These are phyloP conservation scores for Peromyscus melanophrys DNA, from an alignment of 2,797 vertebrate species.

Conservation along the genomic window DNA sequence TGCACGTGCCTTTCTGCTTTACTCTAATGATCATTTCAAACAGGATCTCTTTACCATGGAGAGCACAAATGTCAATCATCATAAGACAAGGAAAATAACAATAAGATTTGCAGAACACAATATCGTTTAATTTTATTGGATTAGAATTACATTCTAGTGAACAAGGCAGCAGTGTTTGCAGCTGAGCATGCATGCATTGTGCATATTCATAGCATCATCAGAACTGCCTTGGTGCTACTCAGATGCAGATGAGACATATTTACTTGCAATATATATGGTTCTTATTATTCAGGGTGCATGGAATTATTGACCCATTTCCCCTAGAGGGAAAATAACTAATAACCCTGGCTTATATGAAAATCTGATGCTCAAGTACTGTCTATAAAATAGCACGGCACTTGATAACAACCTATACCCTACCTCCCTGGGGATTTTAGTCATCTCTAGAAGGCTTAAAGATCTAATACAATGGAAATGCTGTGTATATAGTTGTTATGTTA, in stretches of 20 bases:
- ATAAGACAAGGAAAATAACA: slow-evolving; percentile 22
- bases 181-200: background rate
- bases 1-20: background rate
- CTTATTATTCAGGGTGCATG: background rate
- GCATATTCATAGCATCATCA: background rate
- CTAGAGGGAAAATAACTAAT: background rate
- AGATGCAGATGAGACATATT: background rate
- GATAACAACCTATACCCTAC: background rate
- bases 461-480: background rate
- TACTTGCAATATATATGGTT: background rate
- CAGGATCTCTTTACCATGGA: background rate
- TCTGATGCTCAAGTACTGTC: background rate
- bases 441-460: background rate
- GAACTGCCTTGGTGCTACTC: background rate
- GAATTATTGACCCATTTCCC: background rate
- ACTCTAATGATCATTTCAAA: background rate
- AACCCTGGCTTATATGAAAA: background rate
- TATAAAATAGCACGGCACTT: background rate
- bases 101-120: background rate
- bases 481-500: background rate
- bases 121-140: background rate
- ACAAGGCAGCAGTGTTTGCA: background rate
- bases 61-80: background rate
- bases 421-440: background rate
- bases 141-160: background rate